Evolutionary conservation across 2,888 invertebrate species (phyloP), one percentile per base, ranked within the genome.

Genomic region (Eristalis intricaria): DNA sequence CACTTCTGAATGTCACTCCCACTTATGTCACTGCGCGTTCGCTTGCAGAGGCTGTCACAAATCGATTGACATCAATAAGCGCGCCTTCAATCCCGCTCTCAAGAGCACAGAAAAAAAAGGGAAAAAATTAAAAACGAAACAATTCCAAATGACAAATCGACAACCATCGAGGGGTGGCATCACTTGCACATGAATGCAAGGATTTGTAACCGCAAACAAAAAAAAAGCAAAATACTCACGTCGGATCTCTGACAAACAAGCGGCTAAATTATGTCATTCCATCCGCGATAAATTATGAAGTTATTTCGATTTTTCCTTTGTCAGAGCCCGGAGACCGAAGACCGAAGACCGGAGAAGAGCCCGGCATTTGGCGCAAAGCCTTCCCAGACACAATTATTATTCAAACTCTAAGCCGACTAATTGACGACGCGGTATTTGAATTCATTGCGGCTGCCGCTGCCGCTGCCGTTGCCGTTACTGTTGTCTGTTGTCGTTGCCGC

Each of bases 381-480:
- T 43, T 68, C 61, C 23, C 61, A 63, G 58, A 61, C 60, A 56
- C 29, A 26, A 60, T 76, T 76, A 64, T 77, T 77, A 77, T 77
- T 77, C 77, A 69, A 77, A 50, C 69, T 50, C 63, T 38, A 69
- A 77, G 69, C 69, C 77, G 69, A 69, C 69, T 77, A 77, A 77
- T 77, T 64, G 69, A 77, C 63, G 64, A 19, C 63, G 69, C 35
- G 69, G 69, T 77, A 69, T 77, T 77, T 64, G 64, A 77, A 77
- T 77, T 63, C 69, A 70, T 69, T 64, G 63, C 69, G 63, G 58
- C n/a, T 11, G 32, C 19, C n/a, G n/a, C 64, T 8, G 35, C 23
- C 35, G 61, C 5, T 26, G 11, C 26, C 0, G 29, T 32, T 8
- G 35, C 22, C n/a, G n/a, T n/a, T n/a, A n/a, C n/a, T n/a, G n/a